Evolutionary conservation across 1,140 invertebrate genomes (phyloP).

Genomic region (Camponotus pennsylvanicus): DNA sequence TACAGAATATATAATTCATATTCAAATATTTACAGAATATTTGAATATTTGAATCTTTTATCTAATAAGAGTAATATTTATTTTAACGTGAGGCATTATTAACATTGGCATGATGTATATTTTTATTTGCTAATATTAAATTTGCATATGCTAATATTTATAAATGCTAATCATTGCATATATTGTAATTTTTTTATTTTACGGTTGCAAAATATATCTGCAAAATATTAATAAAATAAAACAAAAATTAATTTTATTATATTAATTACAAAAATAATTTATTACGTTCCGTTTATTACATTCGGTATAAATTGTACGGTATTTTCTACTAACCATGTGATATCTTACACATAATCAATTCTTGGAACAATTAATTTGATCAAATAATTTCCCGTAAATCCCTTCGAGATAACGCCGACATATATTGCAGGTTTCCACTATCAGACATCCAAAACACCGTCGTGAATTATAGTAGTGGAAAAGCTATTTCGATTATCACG

Average conservation of each 20-base stretch:
- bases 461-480: slow-evolving; percentile 34
- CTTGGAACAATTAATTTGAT: slow-evolving; percentile 27
- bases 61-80: not conserved
- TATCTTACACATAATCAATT: not conserved
- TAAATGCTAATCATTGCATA: not conserved
- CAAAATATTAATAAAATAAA: not conserved
- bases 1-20: not conserved
- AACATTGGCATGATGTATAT: not conserved
- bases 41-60: not conserved
- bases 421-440: not conserved
- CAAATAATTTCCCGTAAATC: slow-evolving; percentile 29
- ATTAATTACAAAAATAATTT: not conserved
- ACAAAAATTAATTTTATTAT: not conserved
- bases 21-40: not conserved
- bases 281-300: not conserved
- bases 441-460: not conserved
- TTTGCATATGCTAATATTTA: not conserved
- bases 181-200: not conserved
- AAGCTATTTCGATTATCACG: slow-evolving; percentile 35
- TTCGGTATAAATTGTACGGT: slow-evolving; percentile 1
- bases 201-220: not conserved
- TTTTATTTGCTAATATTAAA: not conserved
- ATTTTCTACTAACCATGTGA: not conserved
- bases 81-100: not conserved
- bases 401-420: slow-evolving; percentile 18